phyloP scores from a whole-genome alignment of 2,113 vertebrate genomes.

The Chlorodrepanis virens region DNA sequence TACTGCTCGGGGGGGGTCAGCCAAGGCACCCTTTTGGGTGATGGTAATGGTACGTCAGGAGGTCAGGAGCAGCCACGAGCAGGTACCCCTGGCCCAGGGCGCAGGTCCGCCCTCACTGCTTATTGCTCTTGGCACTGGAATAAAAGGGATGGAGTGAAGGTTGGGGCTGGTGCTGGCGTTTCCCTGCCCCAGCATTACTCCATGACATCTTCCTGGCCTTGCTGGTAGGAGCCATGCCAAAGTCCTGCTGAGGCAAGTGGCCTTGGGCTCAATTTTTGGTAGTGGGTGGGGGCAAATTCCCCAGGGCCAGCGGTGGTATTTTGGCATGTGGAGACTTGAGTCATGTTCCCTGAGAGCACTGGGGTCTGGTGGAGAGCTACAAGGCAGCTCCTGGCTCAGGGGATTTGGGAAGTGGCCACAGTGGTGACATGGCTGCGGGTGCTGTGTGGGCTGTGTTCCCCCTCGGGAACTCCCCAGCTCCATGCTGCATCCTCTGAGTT shows the following conservation, averaged over 20 bases:
- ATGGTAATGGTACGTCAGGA: background rate
- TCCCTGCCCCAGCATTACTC: background rate
- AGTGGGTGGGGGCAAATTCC: background rate
- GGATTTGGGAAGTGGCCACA: background rate
- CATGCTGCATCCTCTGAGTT: background rate
- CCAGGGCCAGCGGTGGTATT: background rate
- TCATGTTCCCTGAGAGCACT: background rate
- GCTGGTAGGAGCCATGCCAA: background rate
- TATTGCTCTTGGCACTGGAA: background rate
- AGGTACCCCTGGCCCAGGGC: background rate
- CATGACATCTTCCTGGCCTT: background rate
- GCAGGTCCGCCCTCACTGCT: background rate
- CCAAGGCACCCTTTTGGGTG: background rate
- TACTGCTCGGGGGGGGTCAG: background rate
- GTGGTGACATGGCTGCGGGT: background rate
- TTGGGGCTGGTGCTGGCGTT: background rate
- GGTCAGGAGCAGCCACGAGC: background rate
- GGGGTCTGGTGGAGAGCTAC: background rate
- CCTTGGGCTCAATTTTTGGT: background rate
- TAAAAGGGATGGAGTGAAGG: background rate
- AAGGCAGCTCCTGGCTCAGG: background rate
- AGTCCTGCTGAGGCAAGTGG: background rate
- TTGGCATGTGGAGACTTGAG: background rate
- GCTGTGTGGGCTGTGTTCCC: background rate
- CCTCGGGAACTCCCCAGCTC: rapidly evolving